Conservation (phyloP, 1,140 invertebrate species). For the Oppia nitens region DNA sequence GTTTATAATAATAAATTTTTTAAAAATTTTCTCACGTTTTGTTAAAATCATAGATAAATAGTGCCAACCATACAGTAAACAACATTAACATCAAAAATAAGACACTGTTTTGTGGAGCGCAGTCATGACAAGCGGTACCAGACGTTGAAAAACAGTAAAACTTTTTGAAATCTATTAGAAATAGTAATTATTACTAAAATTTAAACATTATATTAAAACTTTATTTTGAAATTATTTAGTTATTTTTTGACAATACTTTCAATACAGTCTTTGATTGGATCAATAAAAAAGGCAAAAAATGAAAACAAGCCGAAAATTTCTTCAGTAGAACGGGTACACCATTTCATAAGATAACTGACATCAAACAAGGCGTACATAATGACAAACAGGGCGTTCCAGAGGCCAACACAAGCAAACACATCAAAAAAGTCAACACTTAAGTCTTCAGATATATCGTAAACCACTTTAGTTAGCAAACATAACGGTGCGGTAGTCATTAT, state of each 20-base stretch:
- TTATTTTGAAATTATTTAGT: neutral
- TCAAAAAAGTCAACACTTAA: conserved; percentile 33
- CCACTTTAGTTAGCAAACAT: conserved; percentile 36
- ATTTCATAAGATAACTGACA: conserved; percentile 34
- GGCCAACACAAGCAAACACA: conserved; percentile 36
- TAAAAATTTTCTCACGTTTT: conserved; percentile 32
- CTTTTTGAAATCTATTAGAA: no score
- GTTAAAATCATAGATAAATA: conserved; percentile 38
- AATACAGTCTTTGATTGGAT: conserved; percentile 33
- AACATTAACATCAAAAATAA: conserved; percentile 43
- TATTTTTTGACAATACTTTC: conserved; percentile 26
- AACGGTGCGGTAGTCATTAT: conserved; percentile 36
- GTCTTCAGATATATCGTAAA: conserved; percentile 31
- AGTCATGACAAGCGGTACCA: conserved; percentile 19
- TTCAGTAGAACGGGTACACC: conserved; percentile 33
- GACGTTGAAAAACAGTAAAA: no score
- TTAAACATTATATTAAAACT: conserved; percentile 7
- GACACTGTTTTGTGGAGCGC: conserved; percentile 38
- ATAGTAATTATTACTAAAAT: conserved; percentile 35
- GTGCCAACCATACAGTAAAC: conserved; percentile 42
- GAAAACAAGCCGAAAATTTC: conserved; percentile 39
- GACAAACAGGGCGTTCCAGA: conserved; percentile 35
- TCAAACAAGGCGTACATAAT: conserved; percentile 33
- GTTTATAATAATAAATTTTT: neutral
- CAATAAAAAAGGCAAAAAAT: conserved; percentile 35